Percentiles rank a stretch among this genome's conserved stretches.
These are phyloP conservation scores for Hepsetus odoe DNA, from an alignment of 2,113 vertebrate species.

Conservation along the genomic window DNA sequence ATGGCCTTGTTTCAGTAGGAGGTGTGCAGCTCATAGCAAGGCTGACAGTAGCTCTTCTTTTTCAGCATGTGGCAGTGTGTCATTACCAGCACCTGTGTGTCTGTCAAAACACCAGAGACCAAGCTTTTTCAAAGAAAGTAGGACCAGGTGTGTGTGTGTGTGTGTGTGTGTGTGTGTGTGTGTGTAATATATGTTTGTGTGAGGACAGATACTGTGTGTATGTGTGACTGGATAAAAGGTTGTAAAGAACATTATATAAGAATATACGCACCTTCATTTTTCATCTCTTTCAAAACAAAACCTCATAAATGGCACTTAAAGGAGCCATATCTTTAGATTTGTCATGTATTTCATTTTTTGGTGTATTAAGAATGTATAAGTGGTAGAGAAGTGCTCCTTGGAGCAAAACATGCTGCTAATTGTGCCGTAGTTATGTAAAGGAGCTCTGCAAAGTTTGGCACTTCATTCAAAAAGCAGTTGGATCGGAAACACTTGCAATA, in stretches of 20 bases:
- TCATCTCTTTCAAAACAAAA: too few relatives aligned
- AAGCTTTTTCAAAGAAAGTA: conserved; percentile 41
- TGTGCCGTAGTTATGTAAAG: too few relatives aligned
- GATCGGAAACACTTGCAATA: too few relatives aligned
- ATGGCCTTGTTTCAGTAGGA: conserved; percentile 44
- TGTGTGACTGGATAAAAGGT: not conserved
- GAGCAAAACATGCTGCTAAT: too few relatives aligned
- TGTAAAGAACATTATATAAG: not conserved
- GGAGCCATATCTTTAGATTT: too few relatives aligned
- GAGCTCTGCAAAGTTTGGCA: too few relatives aligned
- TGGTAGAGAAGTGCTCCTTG: too few relatives aligned
- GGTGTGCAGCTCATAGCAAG: conserved; percentile 28
- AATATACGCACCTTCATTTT: too few relatives aligned
- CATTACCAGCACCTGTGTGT: conserved; percentile 49
- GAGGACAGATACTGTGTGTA: not conserved
- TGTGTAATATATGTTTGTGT: not conserved
- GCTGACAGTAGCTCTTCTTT: conserved; percentile 47
- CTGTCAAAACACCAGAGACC: conserved; percentile 46
- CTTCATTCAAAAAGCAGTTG: too few relatives aligned
- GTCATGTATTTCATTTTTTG: too few relatives aligned
- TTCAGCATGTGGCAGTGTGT: conserved; percentile 48
- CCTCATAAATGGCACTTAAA: too few relatives aligned
- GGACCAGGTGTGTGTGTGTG: conserved; percentile 36
- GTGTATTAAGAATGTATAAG: too few relatives aligned
- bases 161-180: conserved; percentile 26